A percentile compares a stretch with the other conserved stretches of the same genome.
phyloP scores from a whole-genome alignment of 2,888 invertebrate genomes.

The Plemyria rubiginata region DNA sequence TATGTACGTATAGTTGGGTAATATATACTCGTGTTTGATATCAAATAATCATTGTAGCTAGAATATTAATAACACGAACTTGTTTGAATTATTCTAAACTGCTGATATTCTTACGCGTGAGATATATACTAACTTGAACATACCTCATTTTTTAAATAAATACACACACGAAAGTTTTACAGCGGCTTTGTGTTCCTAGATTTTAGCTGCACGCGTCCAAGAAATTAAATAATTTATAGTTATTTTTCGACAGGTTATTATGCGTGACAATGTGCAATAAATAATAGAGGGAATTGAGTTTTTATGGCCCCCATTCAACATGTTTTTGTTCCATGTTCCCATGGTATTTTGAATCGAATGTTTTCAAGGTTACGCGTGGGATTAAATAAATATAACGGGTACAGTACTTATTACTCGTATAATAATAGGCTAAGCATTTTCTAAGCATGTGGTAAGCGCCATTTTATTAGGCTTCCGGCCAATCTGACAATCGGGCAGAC shows the following conservation, averaged over 20 bases:
- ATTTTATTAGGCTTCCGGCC: no score
- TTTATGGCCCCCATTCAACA: slow-evolving; percentile 32
- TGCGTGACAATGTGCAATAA: slow-evolving; percentile 41
- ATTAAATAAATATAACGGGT: slow-evolving; percentile 1
- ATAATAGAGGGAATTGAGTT: slow-evolving; percentile 36
- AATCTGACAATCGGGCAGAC: no score
- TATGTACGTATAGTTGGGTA: background rate
- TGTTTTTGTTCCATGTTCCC: slow-evolving; percentile 37
- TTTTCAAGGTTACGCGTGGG: slow-evolving; percentile 33
- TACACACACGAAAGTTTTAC: no score
- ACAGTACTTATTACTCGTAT: background rate
- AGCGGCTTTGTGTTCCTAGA: background rate
- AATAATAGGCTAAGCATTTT: background rate
- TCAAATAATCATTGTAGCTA: slow-evolving; percentile 1
- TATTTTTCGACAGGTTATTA: slow-evolving; percentile 29
- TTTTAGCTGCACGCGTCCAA: background rate
- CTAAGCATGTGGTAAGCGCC: background rate
- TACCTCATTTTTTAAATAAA: no score
- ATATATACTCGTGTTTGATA: slow-evolving; percentile 9
- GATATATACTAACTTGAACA: no score
- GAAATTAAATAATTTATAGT: slow-evolving; percentile 12
- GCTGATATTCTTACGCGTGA: background rate
- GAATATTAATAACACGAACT: background rate
- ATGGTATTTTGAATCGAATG: slow-evolving; percentile 30
- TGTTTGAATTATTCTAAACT: background rate